Percentiles rank a stretch among this genome's conserved stretches.
phyloP scores from a whole-genome alignment of 1,140 invertebrate species.

The Orchestia grillus region DNA sequence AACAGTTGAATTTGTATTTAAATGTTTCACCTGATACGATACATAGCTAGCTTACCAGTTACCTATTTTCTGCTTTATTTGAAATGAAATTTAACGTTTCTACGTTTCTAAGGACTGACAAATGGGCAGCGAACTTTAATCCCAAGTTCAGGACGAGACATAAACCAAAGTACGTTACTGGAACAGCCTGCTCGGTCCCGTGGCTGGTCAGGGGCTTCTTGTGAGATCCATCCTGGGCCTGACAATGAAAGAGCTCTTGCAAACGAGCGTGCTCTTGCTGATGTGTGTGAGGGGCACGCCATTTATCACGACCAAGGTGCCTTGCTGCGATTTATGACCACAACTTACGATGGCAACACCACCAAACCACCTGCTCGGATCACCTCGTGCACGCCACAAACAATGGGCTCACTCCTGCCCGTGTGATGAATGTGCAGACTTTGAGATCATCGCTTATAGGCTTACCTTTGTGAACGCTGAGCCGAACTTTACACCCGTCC shows the following conservation, averaged over 20 bases:
- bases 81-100: not conserved
- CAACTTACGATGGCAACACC: conserved; percentile 5
- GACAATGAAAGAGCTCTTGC: not conserved
- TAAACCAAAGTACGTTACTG: not conserved
- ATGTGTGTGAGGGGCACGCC: not conserved
- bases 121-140: not conserved
- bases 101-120: not conserved
- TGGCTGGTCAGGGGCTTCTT: not conserved
- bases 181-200: not conserved
- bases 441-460: not conserved
- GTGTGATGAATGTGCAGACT: conserved; percentile 12
- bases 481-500: not conserved
- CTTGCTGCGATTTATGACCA: conserved; percentile 7
- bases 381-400: conserved; percentile 14
- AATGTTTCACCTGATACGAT: no score
- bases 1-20: no score
- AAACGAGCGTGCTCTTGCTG: not conserved
- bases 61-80: not conserved
- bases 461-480: not conserved
- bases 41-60: no score
- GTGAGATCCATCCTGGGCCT: not conserved
- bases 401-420: conserved; percentile 28
- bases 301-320: conserved; percentile 35
- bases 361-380: conserved; percentile 26
- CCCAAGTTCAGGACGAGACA: not conserved